A percentile compares a stretch with the other conserved stretches of the same genome.
These are phyloP conservation scores for Calypte anna DNA, from an alignment of 2,113 vertebrate species.

Conservation along the genomic window DNA sequence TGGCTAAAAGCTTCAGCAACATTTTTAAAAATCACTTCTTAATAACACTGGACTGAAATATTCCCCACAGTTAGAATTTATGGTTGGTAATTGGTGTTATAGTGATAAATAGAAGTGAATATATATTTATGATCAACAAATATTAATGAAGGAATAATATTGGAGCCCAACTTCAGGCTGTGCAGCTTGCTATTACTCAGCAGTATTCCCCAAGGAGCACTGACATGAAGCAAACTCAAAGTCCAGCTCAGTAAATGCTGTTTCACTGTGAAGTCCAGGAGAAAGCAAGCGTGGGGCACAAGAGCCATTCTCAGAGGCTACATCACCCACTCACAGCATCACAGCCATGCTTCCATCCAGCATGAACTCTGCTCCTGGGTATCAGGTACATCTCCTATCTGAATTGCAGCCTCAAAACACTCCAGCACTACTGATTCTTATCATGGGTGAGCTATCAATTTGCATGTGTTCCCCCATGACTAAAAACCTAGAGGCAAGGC, in stretches of 20 bases:
- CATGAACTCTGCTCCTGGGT: not conserved
- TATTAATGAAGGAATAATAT: constrained; percentile 45
- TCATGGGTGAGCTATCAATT: not conserved
- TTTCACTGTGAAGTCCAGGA: not conserved
- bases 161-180: not conserved
- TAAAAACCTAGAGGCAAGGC: not conserved
- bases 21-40: constrained; percentile 69
- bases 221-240: not conserved
- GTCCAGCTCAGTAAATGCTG: not conserved
- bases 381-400: not conserved
- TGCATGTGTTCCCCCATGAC: not conserved
- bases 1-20: constrained; percentile 61
- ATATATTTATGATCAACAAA: not conserved
- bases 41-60: constrained; percentile 49
- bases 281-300: not conserved
- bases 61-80: constrained; percentile 41
- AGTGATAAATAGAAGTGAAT: constrained; percentile 43
- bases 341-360: rapidly evolving
- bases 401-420: not conserved
- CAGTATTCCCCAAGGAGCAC: not conserved
- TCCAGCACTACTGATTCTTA: not conserved
- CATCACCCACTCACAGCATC: rapidly evolving
- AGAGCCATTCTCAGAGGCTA: not conserved
- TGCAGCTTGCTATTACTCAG: not conserved
- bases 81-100: not conserved